phyloP scores from a whole-genome alignment of 2,888 invertebrate genomes.

The Alloscopus bannaensis region DNA sequence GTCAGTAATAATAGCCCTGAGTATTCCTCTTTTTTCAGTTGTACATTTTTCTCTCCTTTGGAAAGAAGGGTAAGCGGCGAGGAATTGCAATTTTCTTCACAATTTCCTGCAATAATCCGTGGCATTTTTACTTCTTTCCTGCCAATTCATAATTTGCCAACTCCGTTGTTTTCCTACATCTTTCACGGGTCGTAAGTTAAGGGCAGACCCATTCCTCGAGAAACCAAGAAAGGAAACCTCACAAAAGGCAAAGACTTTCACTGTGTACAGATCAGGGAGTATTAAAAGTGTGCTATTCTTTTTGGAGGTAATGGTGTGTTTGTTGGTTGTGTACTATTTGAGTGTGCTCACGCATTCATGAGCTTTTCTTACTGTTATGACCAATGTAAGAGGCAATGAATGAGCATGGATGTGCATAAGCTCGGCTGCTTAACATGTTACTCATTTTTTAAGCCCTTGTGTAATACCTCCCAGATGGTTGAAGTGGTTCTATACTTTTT shows the following conservation, averaged over 20 bases:
- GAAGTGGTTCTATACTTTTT: constrained; percentile 6
- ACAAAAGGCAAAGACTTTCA: neutral
- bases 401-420: constrained; percentile 58
- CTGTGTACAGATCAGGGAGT: neutral
- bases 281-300: constrained; percentile 44
- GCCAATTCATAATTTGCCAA: constrained; percentile 61
- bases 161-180: constrained; percentile 44
- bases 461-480: constrained; percentile 43
- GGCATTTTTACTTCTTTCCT: constrained; percentile 54
- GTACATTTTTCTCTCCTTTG: neutral
- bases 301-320: constrained; percentile 5
- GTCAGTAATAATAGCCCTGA: constrained; percentile 12
- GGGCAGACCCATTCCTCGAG: neutral
- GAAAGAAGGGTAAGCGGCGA: constrained; percentile 11
- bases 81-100: constrained; percentile 60
- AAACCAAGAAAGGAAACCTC: too few relatives aligned
- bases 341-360: neutral
- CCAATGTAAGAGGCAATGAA: constrained; percentile 38
- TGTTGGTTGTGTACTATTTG: constrained; percentile 3
- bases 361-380: constrained; percentile 38
- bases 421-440: constrained; percentile 52
- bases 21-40: neutral
- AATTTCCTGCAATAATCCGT: constrained; percentile 60
- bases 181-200: constrained; percentile 46
- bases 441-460: constrained; percentile 46